A percentile compares a stretch with the other conserved stretches of the same genome.
Conservation (phyloP, 2,888 invertebrate species). For the Agrotis ipsilon region DNA sequence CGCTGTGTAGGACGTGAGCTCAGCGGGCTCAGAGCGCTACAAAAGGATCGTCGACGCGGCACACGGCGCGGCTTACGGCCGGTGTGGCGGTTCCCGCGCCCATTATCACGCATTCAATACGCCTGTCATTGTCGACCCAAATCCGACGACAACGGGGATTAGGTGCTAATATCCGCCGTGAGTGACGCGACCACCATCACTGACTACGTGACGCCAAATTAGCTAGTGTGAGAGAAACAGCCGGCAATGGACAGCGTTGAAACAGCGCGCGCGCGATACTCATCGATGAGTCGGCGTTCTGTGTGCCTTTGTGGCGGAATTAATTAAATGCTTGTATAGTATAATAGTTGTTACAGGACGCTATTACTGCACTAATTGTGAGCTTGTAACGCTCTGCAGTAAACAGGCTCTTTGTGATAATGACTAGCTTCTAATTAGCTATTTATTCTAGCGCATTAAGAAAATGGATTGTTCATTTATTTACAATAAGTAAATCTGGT, state of each 20-base stretch:
- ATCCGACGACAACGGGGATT: constrained; percentile 27
- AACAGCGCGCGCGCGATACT: constrained; percentile 3
- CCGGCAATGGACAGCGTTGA: constrained; percentile 24
- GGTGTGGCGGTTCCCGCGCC: constrained; percentile 8
- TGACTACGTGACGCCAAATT: constrained; percentile 20
- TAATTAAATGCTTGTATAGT: constrained; percentile 33
- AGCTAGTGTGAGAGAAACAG: background rate
- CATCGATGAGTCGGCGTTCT: constrained; percentile 11
- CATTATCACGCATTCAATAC: constrained; percentile 43
- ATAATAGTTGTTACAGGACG: constrained; percentile 13
- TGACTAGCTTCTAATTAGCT: background rate
- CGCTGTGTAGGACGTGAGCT: background rate
- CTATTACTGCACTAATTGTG: constrained; percentile 4
- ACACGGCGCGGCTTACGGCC: background rate
- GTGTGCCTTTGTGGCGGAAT: constrained; percentile 25
- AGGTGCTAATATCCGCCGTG: constrained; percentile 13
- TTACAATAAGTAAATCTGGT: background rate
- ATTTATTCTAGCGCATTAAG: background rate
- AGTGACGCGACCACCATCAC: constrained; percentile 10
- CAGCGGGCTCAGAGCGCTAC: constrained; percentile 7
- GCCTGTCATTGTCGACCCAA: constrained; percentile 35
- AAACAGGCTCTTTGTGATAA: background rate
- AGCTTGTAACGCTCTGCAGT: background rate
- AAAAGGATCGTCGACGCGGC: constrained; percentile 31
- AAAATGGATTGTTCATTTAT: no score